Conservation (phyloP, 2,113 vertebrate genomes). For the Engystomops pustulosus region DNA sequence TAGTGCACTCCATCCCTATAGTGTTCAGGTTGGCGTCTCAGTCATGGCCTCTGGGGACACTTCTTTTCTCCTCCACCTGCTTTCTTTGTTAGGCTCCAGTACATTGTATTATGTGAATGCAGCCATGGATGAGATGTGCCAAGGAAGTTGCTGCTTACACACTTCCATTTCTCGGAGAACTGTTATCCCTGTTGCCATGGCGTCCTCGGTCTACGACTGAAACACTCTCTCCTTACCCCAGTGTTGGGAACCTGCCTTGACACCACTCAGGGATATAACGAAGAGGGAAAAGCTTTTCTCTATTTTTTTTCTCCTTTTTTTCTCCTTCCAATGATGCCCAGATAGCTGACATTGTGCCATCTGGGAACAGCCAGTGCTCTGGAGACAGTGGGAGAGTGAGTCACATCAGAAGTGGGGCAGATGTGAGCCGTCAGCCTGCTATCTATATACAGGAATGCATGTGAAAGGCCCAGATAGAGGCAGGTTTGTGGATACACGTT, state of each 20-base stretch:
- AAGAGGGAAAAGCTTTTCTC: constrained; percentile 60
- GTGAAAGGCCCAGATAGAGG: too few relatives aligned
- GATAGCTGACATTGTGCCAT: constrained; percentile 29
- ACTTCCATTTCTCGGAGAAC: constrained; percentile 70
- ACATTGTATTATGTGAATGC: constrained; percentile 3
- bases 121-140: neutral
- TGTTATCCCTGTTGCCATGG: constrained; percentile 83
- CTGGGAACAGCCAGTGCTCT: constrained; percentile 11
- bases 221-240: constrained; percentile 80
- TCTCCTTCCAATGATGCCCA: neutral
- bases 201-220: constrained; percentile 78
- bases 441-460: neutral
- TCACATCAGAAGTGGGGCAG: constrained; percentile 18
- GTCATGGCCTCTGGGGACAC: neutral
- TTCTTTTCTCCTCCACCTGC: neutral
- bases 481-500: too few relatives aligned
- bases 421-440: neutral
- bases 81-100: neutral
- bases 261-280: constrained; percentile 66
- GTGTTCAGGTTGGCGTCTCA: neutral
- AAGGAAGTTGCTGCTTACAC: neutral
- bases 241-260: constrained; percentile 78
- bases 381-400: constrained; percentile 24
- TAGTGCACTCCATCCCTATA: neutral
- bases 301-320: constrained; percentile 25